A percentile compares a stretch with the other conserved stretches of the same genome.
phyloP scores from a whole-genome alignment of 2,797 vertebrate species.

The Brachyalestes nurse region DNA sequence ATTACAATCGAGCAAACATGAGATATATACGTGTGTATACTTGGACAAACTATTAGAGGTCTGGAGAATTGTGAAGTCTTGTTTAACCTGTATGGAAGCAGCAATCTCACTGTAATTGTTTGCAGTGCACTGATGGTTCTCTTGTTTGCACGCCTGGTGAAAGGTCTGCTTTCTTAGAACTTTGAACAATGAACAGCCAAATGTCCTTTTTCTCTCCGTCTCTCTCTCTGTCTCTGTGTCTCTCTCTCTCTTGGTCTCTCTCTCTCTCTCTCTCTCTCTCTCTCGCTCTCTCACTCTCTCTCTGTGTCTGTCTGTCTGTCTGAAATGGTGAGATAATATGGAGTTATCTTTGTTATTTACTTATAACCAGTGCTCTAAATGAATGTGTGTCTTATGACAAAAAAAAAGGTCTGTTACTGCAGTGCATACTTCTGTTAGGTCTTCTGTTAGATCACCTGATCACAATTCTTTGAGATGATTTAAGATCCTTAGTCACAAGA shows the following conservation, averaged over 20 bases:
- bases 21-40: too few species aligned
- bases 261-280: too few species aligned
- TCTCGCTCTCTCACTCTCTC: too few species aligned
- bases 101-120: background rate
- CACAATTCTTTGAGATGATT: too few species aligned
- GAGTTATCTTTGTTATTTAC: background rate
- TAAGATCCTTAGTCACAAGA: too few species aligned
- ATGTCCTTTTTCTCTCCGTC: background rate
- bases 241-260: background rate
- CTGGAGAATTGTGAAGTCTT: background rate
- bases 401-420: too few species aligned
- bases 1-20: background rate
- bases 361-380: background rate
- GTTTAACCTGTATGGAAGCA: constrained; percentile 21
- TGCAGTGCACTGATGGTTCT: constrained; percentile 16
- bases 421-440: background rate
- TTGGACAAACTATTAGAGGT: too few species aligned
- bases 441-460: too few species aligned
- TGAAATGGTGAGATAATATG: background rate
- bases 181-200: background rate
- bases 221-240: too few species aligned
- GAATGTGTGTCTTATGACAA: too few species aligned
- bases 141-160: constrained; percentile 34
- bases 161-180: constrained; percentile 50
- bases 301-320: too few species aligned